Evolutionary conservation across 2,113 vertebrate species (phyloP).

Genomic region (Triplophysa dalaica): DNA sequence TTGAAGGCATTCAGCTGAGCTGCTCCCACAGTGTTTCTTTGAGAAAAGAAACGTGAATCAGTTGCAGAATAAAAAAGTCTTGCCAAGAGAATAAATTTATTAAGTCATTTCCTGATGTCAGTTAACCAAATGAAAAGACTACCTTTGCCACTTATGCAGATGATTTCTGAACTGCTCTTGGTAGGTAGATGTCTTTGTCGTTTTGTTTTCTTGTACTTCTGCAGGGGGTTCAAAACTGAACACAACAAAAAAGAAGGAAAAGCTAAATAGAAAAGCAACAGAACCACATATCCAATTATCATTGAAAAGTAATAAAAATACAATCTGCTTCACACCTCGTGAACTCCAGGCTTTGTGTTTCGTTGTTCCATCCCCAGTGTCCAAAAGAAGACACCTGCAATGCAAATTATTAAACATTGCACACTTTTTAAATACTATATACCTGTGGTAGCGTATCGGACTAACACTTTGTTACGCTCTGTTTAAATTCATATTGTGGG

Average conservation of each 20-base stretch:
- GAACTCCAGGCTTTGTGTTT: constrained; percentile 73
- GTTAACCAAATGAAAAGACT: not conserved
- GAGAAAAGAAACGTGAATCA: constrained; percentile 14
- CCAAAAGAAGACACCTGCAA: constrained; percentile 65
- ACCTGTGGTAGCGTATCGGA: no score
- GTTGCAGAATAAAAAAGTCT: constrained; percentile 5
- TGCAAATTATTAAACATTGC: not conserved
- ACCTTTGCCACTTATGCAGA: constrained; percentile 58
- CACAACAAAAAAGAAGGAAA: not conserved
- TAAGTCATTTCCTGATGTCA: constrained; percentile 15
- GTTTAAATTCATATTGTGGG: not conserved
- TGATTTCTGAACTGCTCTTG: constrained; percentile 61
- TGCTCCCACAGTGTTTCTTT: constrained; percentile 43
- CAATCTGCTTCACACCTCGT: constrained; percentile 68
- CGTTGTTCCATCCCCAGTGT: constrained; percentile 77
- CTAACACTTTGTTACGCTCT: no score
- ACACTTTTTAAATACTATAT: not conserved
- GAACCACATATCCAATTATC: not conserved
- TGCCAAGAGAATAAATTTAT: not conserved
- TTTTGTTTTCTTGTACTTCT: constrained; percentile 69
- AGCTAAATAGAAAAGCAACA: not conserved
- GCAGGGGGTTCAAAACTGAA: constrained; percentile 59
- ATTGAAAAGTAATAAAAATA: not conserved
- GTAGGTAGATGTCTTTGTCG: constrained; percentile 62
- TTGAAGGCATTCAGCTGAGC: constrained; percentile 55